Percentiles rank a stretch among this genome's conserved stretches.
Evolutionary conservation across 2,888 invertebrate genomes (phyloP).

Genomic region (Thalpophila matura): DNA sequence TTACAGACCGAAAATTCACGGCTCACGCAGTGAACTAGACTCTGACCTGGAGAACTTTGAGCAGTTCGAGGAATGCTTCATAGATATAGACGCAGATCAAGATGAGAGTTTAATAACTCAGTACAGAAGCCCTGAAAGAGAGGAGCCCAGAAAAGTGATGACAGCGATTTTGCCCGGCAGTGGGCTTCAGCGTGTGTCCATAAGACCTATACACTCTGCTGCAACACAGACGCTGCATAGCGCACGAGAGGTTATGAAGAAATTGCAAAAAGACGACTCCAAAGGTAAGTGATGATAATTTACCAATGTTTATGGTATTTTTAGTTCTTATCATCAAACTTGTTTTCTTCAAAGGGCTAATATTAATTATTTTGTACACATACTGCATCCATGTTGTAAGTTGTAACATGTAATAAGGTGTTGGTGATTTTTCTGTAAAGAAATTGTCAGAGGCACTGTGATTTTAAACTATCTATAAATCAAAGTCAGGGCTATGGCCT

Average conservation of each 20-base stretch:
- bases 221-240: conserved; percentile 74
- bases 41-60: conserved; percentile 86
- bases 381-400: too few species aligned
- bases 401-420: too few species aligned
- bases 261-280: conserved; percentile 72
- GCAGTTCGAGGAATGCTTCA: conserved; percentile 83
- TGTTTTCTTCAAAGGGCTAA: neutral
- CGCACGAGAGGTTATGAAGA: conserved; percentile 76
- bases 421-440: too few species aligned
- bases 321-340: neutral
- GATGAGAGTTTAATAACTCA: conserved; percentile 76
- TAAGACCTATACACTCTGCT: conserved; percentile 78
- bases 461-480: too few species aligned
- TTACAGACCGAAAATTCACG: conserved; percentile 79
- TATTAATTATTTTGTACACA: too few species aligned
- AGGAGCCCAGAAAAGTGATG: conserved; percentile 81
- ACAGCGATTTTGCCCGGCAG: conserved; percentile 84
- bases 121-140: conserved; percentile 79
- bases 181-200: conserved; percentile 82
- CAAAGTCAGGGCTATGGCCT: too few species aligned
- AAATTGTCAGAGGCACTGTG: too few species aligned
- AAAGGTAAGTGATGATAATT: conserved; percentile 71
- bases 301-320: neutral
- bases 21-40: conserved; percentile 83
- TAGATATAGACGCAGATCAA: conserved; percentile 86